Evolutionary conservation across 2,113 vertebrate species (phyloP).

Genomic region (Etheostoma cragini): DNA sequence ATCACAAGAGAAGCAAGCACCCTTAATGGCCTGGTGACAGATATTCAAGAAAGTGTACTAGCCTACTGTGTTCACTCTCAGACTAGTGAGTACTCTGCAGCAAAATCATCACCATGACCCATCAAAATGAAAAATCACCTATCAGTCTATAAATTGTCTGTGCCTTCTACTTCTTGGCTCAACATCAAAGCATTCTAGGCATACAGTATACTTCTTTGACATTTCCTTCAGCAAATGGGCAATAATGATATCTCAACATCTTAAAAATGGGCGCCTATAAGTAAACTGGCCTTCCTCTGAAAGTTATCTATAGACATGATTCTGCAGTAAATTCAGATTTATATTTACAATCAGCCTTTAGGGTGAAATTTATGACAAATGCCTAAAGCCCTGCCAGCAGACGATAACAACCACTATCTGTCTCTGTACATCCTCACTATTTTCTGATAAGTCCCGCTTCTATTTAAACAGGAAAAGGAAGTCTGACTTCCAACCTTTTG

Average conservation of each 20-base stretch:
- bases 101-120: not conserved
- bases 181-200: constrained; percentile 39
- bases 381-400: constrained; percentile 28
- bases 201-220: not conserved
- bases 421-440: constrained; percentile 52
- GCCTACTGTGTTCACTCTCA: constrained; percentile 3
- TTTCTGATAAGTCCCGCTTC: constrained; percentile 53
- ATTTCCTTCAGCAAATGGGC: constrained; percentile 20
- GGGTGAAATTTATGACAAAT: constrained; percentile 33
- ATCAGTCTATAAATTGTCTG: constrained; percentile 22
- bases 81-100: not conserved
- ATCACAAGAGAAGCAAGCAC: constrained; percentile 17
- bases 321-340: constrained; percentile 17
- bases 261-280: constrained; percentile 21
- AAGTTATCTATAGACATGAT: constrained; percentile 15
- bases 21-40: constrained; percentile 14
- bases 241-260: constrained; percentile 29
- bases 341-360: constrained; percentile 37
- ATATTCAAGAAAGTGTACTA: constrained; percentile 6
- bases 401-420: constrained; percentile 58
- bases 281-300: constrained; percentile 21
- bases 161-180: constrained; percentile 45
- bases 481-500: constrained; percentile 68
- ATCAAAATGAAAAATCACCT: constrained; percentile 24
- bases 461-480: constrained; percentile 79